Base-by-base conservation (phyloP, 2,888 invertebrate genomes). In the Megastigmus dorsalis region DNA sequence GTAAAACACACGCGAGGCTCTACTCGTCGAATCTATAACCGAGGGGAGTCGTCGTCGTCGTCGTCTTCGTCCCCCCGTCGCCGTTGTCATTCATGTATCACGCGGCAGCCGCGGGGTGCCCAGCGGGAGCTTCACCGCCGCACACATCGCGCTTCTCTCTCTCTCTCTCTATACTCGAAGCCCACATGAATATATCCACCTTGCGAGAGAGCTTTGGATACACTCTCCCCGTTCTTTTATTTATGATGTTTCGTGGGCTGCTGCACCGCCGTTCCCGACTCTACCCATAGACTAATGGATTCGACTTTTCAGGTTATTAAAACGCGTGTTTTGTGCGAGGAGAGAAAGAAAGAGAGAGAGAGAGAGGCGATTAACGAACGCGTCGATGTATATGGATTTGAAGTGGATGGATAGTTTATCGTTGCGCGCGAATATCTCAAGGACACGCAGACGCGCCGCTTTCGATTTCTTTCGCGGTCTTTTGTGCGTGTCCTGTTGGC, bases 91-190 rank as follows among this genome's bases (percentile, higher is more conserved):
- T 79, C 82, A 74, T 79, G 81, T 82, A 80, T 78, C 78, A 78
- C 77, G 79, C 78, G 79, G 67, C 77, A 67, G 7, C 79, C 72
- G 69, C 65, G 77, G 81, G 78, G 81, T 30, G 78, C 82, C 72
- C 82, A 23, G 70, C 78, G 74, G 81, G 84, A 78, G 78, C 75
- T 23, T 1, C 59, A 57, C 59, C 52, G 65, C 80, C 80, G 83
- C 84, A 78, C 84, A 82, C 84, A 82, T 78, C 79, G 79, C 62
- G 82, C 74, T 45, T n/a, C 6, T 38, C 4, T 38, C 13, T 38
- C 13, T 10, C 13, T 10, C 83, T 13, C 65, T 63, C n/a, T n/a
- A n/a, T n/a, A n/a, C n/a, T n/a, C 84, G 83, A 85, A 85, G 81
- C n/a, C 63, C 82, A 82, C 82, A 79, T 43, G 6, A 1, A 18